These are phyloP conservation scores for Crotalus helleri DNA, from an alignment of 2,113 vertebrate genomes.

Conservation along the genomic window DNA sequence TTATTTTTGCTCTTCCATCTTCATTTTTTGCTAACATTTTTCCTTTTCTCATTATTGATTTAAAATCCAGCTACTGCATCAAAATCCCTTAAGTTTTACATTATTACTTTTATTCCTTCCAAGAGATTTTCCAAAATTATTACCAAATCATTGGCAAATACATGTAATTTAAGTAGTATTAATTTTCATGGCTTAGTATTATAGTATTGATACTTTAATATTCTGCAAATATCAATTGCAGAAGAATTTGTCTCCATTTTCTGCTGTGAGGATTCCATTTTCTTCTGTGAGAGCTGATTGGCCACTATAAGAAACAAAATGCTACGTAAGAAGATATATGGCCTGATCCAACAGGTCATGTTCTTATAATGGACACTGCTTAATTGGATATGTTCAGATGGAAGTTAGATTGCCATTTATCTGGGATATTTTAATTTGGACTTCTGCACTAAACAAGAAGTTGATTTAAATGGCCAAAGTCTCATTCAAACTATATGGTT, in stretches of 20 bases:
- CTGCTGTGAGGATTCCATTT: neutral
- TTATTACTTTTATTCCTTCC: neutral
- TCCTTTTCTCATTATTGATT: neutral
- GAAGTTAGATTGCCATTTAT: neutral
- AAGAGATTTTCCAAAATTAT: neutral
- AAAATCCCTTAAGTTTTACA: neutral
- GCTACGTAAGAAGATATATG: neutral
- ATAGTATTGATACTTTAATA: neutral
- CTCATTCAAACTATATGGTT: neutral
- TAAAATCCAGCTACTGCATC: neutral
- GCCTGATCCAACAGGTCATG: neutral
- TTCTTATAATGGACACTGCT: neutral
- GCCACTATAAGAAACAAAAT: neutral
- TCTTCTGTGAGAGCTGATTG: neutral
- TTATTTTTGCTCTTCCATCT: neutral
- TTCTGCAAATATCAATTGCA: neutral
- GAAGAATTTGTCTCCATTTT: neutral
- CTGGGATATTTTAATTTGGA: neutral
- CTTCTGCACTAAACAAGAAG: neutral
- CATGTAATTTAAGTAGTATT: neutral
- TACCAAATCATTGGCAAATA: neutral
- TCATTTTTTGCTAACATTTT: neutral
- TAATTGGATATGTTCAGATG: neutral
- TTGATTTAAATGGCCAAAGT: neutral
- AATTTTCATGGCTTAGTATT: neutral